These are phyloP conservation scores for Drosophila oshimai DNA, from an alignment of 1,140 invertebrate genomes.

Conservation along the genomic window DNA sequence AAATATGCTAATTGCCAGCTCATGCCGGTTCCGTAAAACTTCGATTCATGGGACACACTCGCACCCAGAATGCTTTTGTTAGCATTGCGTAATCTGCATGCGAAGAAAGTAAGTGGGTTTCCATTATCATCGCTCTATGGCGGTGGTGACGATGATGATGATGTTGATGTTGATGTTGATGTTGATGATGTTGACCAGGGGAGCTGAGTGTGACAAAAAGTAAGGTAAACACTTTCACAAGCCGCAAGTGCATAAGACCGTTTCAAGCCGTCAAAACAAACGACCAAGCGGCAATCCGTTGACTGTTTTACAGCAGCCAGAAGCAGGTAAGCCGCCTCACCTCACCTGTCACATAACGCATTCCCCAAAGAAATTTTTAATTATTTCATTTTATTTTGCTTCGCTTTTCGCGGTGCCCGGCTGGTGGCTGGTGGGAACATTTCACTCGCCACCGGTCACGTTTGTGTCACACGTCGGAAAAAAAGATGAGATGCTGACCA, in stretches of 20 bases:
- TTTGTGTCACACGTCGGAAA: constrained; percentile 37
- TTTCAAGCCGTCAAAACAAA: constrained; percentile 35
- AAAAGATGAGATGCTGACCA: constrained; percentile 5
- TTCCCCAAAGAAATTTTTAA: constrained; percentile 51
- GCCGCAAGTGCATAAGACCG: constrained; percentile 47
- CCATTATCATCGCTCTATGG: constrained; percentile 18
- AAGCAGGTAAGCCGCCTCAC: background rate
- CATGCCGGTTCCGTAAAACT: constrained; percentile 25
- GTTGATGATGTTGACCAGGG: constrained; percentile 1
- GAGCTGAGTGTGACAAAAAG: constrained; percentile 41
- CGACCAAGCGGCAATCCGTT: background rate
- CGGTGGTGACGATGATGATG: background rate
- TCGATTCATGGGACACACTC: constrained; percentile 6
- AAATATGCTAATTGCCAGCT: constrained; percentile 73
- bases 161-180: background rate
- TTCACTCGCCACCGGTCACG: constrained; percentile 42
- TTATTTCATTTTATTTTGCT: constrained; percentile 46
- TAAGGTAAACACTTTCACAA: constrained; percentile 62
- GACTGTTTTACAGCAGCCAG: constrained; percentile 30
- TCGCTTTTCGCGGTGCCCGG: constrained; percentile 13
- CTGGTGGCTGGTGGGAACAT: constrained; percentile 54
- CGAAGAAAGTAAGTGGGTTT: constrained; percentile 68
- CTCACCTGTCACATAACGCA: constrained; percentile 19
- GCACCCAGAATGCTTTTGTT: constrained; percentile 52
- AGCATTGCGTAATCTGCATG: constrained; percentile 54